Evolutionary conservation across 2,888 invertebrate species (phyloP), one percentile per base, ranked within the genome.

Genomic region (Orthonevra nobilis): DNA sequence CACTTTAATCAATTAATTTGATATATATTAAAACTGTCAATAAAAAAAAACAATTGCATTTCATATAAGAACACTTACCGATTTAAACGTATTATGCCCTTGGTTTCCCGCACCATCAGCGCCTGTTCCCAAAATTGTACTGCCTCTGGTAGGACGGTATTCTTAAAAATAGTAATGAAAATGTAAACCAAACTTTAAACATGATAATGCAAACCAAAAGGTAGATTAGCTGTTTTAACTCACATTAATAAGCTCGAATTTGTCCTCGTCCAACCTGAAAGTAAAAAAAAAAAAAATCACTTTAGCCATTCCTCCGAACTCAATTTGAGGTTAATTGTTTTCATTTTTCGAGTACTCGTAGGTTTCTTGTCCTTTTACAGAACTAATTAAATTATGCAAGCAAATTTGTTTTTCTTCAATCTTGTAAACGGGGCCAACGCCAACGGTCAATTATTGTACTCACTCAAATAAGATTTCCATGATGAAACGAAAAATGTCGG

Each of bases 41-140:
- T n/a, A 12, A 32, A 2, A 32, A 10, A 0, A 32, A 10, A 3
- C n/a, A n/a, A n/a, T n/a, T n/a, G n/a, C n/a, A n/a, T n/a, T n/a
- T n/a, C n/a, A n/a, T n/a, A 17, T 9, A 0, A 17, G 1, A 38
- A 17, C 15, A 66, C 82, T 72, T 81, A 97, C 97, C 97, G 94
- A 88, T 96, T 97, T 50, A 98, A 90, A 84, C 94, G 92, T 82
- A 98, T 97, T 1, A 95, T 94, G 66, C 93, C 94, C 81, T 93
- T 94, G 2, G 97, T 96, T 88, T 95, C 94, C 54, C 97, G 92
- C 1, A 98, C 97, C 91, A 94, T 94, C 64, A 98, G 90, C 0
- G 97, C 96, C 86, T 93, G 92, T 87, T 97, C 95, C 98, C 98
- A 98, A 90, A 96, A 98, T 82, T 93, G 92, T 0, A 97, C 96